Conservation (phyloP, 2,113 vertebrate species). For the Camelus dromedarius region DNA sequence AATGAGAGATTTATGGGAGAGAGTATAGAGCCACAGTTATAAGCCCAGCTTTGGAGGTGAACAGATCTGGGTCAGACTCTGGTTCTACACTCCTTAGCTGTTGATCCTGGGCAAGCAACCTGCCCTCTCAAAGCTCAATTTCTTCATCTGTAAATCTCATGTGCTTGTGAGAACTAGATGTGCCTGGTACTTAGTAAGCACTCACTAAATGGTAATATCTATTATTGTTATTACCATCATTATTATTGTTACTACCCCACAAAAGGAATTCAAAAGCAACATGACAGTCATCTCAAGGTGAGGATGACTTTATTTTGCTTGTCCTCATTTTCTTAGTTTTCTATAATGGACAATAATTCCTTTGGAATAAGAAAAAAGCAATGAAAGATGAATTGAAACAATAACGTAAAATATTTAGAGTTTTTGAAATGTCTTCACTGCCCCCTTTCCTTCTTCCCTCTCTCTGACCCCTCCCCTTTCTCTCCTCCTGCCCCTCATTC, state of each 20-base stretch:
- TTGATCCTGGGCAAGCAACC: background rate
- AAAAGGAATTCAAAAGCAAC: background rate
- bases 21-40: too few relatives aligned
- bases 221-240: background rate
- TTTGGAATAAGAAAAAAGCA: background rate
- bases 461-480: background rate
- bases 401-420: background rate
- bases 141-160: background rate
- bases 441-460: background rate
- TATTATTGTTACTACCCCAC: background rate
- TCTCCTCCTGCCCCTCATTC: background rate
- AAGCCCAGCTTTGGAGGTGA: background rate
- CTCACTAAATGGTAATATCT: background rate
- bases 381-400: background rate
- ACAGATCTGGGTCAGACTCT: background rate
- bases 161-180: background rate
- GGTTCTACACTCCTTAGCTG: background rate
- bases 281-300: background rate
- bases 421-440: background rate
- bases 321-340: background rate
- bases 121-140: background rate
- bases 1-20: background rate
- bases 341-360: background rate
- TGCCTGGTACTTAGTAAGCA: background rate
- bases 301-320: background rate